Evolutionary conservation across 2,797 vertebrate species (phyloP), one percentile per base, ranked within the genome.

Genomic region (Lepidocolaptes lacrymiger): DNA sequence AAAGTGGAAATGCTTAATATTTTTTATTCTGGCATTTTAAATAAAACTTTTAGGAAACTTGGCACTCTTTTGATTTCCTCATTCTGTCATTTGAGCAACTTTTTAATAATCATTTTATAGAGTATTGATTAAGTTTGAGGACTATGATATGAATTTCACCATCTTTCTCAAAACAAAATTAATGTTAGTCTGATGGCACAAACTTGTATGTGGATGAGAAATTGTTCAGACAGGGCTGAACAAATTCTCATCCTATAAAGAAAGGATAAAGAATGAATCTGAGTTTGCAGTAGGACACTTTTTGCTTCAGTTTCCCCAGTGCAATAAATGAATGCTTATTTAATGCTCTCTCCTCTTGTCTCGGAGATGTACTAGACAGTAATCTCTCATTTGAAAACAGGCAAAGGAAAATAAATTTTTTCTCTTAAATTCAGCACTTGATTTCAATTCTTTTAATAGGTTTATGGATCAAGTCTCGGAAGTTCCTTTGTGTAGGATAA

Each of bases 401-500:
- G 21, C 13, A 76, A 90, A 88, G 14, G n/a, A 59, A 94, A 88
- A 59, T 46, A 75, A 19, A 3, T 24, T 63, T 66, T 85, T 68
- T 30, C 21, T 74, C 54, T 54, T 66, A 73, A 81, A 79, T 84
- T 81, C 44, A 44, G 23, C 6, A 58, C 7, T 12, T 66, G 37
- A 56, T 82, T 95, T 93, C 32, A 84, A 76, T 78, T 73, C 62
- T 86, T 94, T 71, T 69, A 85, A 46, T 44, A 85, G 54, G 10
- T 69, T 58, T 44, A 48, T 0, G 1, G 44, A 79, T 15, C 32
- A 28, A 69, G 18, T 56, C n/a, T 73, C 49, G 49, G 26, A 73
- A 85, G 55, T 56, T 74, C 48, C 56, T 89, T 83, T 91, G 68
- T 72, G 24, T 22, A 23, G 27, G 24, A 79, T 59, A 66, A 84